phyloP scores from a whole-genome alignment of 2,113 vertebrate genomes.

The Coreoperca whiteheadi region DNA sequence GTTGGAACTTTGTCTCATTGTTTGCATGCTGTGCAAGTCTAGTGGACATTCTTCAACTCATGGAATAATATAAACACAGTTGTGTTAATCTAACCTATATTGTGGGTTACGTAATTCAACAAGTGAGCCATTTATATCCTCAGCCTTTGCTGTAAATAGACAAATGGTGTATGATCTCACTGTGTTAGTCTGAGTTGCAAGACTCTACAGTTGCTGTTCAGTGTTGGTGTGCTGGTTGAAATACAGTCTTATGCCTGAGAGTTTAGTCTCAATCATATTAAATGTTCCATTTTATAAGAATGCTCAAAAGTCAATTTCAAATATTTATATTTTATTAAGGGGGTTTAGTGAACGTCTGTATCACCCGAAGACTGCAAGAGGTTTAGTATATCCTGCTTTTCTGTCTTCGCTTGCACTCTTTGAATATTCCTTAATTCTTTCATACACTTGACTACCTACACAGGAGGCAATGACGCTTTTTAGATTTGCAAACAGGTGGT shows the following conservation, averaged over 20 bases:
- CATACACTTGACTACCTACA: not conserved
- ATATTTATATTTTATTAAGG: not conserved
- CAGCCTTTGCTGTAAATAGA: slow-evolving; percentile 55
- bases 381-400: slow-evolving; percentile 36
- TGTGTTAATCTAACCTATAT: slow-evolving; percentile 37
- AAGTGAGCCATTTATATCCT: slow-evolving; percentile 49
- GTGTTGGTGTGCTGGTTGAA: not conserved
- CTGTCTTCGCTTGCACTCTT: slow-evolving; percentile 10
- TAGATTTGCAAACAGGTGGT: slow-evolving; percentile 19
- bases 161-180: slow-evolving; percentile 25
- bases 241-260: not conserved
- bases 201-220: slow-evolving; percentile 11
- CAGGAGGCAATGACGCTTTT: slow-evolving; percentile 2
- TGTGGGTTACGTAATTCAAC: slow-evolving; percentile 41
- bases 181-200: slow-evolving; percentile 15
- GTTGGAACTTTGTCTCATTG: slow-evolving; percentile 37
- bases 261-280: not conserved
- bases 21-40: slow-evolving; percentile 63
- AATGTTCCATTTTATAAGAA: not conserved
- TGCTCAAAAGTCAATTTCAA: not conserved
- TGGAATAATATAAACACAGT: slow-evolving; percentile 12
- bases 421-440: slow-evolving; percentile 19
- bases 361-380: not conserved
- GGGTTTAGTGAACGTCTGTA: not conserved
- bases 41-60: slow-evolving; percentile 53